A percentile compares a stretch with the other conserved stretches of the same genome.
Conservation (phyloP, 2,888 invertebrate genomes). For the Oegoconia quadripuncta region DNA sequence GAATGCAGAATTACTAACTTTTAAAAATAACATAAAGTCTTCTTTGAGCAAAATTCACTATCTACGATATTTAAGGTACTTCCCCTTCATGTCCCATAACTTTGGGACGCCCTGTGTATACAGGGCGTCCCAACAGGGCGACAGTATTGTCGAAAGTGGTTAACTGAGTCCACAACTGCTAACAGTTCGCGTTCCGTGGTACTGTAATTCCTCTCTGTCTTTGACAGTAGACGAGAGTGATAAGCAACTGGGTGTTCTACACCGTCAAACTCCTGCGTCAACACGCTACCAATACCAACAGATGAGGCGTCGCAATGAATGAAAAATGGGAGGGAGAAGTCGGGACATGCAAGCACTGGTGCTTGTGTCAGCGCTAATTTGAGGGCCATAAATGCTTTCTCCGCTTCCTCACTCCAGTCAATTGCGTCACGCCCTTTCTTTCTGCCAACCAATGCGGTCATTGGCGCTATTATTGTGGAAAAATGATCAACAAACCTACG, state of each 20-base stretch:
- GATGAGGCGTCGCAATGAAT: conserved; percentile 8
- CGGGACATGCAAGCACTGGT: not conserved
- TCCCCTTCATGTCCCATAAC: no score
- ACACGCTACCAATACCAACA: conserved; percentile 4
- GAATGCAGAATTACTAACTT: no score
- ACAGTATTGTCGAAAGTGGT: conserved; percentile 6
- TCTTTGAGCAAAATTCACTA: no score
- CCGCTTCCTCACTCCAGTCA: conserved; percentile 10
- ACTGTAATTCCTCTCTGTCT: not conserved
- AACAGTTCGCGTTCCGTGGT: conserved; percentile 5
- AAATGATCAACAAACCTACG: conserved; percentile 14
- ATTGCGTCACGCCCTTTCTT: conserved; percentile 1
- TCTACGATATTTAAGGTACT: no score
- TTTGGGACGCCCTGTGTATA: no score
- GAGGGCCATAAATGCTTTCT: not conserved
- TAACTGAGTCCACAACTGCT: conserved; percentile 3
- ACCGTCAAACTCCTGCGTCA: conserved; percentile 6
- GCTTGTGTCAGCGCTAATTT: not conserved
- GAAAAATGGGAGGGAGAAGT: conserved; percentile 4
- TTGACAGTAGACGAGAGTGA: not conserved
- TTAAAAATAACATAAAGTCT: no score
- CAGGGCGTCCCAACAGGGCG: no score
- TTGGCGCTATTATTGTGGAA: conserved; percentile 9
- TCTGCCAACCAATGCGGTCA: conserved; percentile 3
- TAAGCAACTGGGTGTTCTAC: no score